Base-by-base conservation (phyloP, 2,888 invertebrate genomes). In the Sarcophaga caerulescens region DNA sequence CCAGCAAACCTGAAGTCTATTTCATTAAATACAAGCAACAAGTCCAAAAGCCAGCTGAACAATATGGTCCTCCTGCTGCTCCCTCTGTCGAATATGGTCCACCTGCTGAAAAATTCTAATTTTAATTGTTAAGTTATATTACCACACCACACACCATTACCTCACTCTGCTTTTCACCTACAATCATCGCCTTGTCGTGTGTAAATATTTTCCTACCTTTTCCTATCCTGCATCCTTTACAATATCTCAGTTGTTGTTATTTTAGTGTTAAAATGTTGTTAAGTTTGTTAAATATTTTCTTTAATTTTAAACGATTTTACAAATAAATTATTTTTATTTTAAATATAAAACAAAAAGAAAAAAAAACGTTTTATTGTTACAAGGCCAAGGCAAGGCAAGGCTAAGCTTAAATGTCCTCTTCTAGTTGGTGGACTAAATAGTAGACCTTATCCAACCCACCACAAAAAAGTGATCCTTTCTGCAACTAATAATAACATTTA, bases 1-100 rank as follows among this genome's bases (percentile, higher is more conserved):
- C 97, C 69, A 96, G 96, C 94, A 97, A 97, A 93, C 97, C 97
- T 8, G 97, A 97, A 94, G 97, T 97, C 77, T 97, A 97, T 94
- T 97, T 97, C 94, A 97, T 97, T 94, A 96, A 97, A 94, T 97
- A 97, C 89, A 93, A 93, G 87, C 92, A 91, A 84, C 92, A 91
- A 69, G 4, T 14, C 1, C 90, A 89, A 21, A 92, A 92, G 79
- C 93, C 93, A 23, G 89, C 91, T 11, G 89, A 90, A 70, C 91
- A 92, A 78, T 93, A 93, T 45, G 93, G 93, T 3, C 92, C 93
- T 59, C 90, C 92, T 78, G 84, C 89, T 3, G 78, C 91, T 90
- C 82, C 92, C 89, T 81, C 93, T 89, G 17, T 89, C 84, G 87
- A 91, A 82, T 92, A 92, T 75, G 92, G 92, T 19, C 92, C 93